phyloP scores from a whole-genome alignment of 35 echinoderm and acorn worm genomes.

The Amphiura filiformis region DNA sequence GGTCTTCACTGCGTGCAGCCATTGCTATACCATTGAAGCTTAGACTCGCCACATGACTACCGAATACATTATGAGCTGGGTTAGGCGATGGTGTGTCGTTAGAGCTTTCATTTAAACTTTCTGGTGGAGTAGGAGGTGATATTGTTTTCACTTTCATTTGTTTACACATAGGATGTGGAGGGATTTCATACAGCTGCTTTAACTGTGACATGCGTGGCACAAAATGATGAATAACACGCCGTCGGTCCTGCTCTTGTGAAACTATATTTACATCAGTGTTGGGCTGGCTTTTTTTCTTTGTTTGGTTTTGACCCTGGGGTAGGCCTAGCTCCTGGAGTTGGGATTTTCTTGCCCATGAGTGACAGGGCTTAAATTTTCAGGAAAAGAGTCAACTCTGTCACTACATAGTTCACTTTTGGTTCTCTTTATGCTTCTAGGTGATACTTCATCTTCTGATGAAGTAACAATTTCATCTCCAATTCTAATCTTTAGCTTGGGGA shows the following conservation, averaged over 20 bases:
- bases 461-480: conserved; percentile 90
- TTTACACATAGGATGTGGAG: conserved; percentile 14
- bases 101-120: not conserved
- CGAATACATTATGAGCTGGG: not conserved
- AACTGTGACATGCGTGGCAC: conserved; percentile 34
- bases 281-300: not conserved
- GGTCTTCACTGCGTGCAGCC: not conserved
- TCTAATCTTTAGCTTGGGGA: conserved; percentile 76
- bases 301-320: not conserved
- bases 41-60: not conserved
- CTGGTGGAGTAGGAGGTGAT: not conserved
- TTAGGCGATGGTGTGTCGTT: not conserved
- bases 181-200: conserved; percentile 30
- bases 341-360: conserved; percentile 13
- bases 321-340: conserved; percentile 10
- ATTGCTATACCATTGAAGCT: conserved; percentile 1
- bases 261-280: not conserved
- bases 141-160: not conserved
- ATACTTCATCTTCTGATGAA: conserved; percentile 69
- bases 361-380: not conserved
- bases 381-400: not conserved
- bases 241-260: not conserved
- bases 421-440: not conserved
- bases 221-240: conserved; percentile 14
- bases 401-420: not conserved